phyloP scores from a whole-genome alignment of 2,888 invertebrate species.

The Dimorphilus gyrociliatus region DNA sequence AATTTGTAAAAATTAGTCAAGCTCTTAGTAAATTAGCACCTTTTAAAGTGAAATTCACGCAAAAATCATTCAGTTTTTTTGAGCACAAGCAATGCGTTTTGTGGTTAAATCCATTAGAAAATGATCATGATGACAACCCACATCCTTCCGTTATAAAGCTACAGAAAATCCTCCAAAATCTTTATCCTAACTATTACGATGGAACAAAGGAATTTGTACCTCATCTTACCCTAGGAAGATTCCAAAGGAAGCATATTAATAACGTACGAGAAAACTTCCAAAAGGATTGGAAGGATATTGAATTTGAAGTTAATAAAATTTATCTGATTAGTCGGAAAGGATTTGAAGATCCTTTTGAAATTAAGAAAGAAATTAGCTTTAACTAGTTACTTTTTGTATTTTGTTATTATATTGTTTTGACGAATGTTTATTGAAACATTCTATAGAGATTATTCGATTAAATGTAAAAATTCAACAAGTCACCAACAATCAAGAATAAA shows the following conservation, averaged over 20 bases:
- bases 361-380: too few relatives aligned
- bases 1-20: background rate
- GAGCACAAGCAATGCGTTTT: background rate
- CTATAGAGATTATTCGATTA: too few relatives aligned
- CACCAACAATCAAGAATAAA: too few relatives aligned
- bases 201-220: slow-evolving; percentile 3
- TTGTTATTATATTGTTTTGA: too few relatives aligned
- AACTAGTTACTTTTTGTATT: too few relatives aligned
- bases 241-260: background rate
- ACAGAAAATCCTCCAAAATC: slow-evolving; percentile 3
- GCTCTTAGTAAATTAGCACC: background rate
- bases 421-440: too few relatives aligned
- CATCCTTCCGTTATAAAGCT: background rate
- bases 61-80: background rate
- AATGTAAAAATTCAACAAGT: too few relatives aligned
- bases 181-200: slow-evolving; percentile 2
- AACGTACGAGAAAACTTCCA: background rate
- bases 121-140: background rate
- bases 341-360: too few relatives aligned
- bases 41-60: background rate
- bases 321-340: slow-evolving; percentile 5
- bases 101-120: background rate
- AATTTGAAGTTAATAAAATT: slow-evolving; percentile 5
- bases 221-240: slow-evolving; percentile 6
- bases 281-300: slow-evolving; percentile 3